Base-by-base conservation (phyloP, 2,888 invertebrate genomes). In the Folsomia manolachei region DNA sequence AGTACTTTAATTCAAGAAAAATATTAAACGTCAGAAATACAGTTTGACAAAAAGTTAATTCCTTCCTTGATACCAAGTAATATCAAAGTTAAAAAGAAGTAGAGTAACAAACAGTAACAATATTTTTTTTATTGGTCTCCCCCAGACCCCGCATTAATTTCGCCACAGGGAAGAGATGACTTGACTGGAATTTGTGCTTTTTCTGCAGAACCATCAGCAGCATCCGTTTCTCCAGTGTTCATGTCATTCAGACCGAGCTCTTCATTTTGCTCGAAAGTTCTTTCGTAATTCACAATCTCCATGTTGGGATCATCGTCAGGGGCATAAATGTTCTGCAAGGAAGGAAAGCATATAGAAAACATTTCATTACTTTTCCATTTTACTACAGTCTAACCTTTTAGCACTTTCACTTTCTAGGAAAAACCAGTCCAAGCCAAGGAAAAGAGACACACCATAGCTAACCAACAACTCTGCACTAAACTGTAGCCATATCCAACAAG, bases 161-260 rank as follows among this genome's bases (percentile, higher is more conserved):
- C 39, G 14, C 39, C 39, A 14, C 39, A 39, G 4, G 39, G 39
- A 14, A 39, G 39, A 9, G 39, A 39, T 9, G 39, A 39, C n/a
- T n/a, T n/a, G n/a, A n/a, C n/a, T n/a, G n/a, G n/a, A n/a, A n/a
- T n/a, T 39, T 39, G 39, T 39, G 39, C 39, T 39, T 39, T 39
- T 39, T 39, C 39, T 39, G 39, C 39, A 39, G 39, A 39, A 39
- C 14, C 39, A 9, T 14, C 39, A 39, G 39, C 14, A 39, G 39
- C 39, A 39, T 4, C 39, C 4, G 4, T 9, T 14, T 72, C 66
- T 53, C 97, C 97, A 0, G 94, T 93, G 84, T 93, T 94, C 89
- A 98, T 96, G 83, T 98, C 97, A 83, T 95, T 97, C 24, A 98
- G 84, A 0, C 99, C 99, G 1, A 99, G 86, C 69, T 94, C 93